phyloP scores from a whole-genome alignment of 2,888 invertebrate species.

The Ennomos quercinarius region DNA sequence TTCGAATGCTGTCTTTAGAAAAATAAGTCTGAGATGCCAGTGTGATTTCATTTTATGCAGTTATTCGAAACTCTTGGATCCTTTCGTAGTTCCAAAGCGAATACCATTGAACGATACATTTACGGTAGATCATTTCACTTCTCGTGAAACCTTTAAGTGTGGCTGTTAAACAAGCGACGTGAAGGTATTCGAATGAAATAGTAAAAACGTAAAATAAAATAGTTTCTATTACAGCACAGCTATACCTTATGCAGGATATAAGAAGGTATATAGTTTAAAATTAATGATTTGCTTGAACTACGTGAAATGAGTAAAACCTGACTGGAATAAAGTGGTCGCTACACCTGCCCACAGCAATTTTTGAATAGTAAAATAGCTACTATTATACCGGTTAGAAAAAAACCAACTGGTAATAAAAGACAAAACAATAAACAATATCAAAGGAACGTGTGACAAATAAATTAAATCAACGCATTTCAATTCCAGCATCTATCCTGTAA shows the following conservation, averaged over 20 bases:
- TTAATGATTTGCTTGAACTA: too few species aligned
- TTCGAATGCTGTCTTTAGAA: slow-evolving; percentile 42
- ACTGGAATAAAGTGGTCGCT: too few species aligned
- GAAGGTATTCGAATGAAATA: background rate
- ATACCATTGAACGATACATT: slow-evolving; percentile 69
- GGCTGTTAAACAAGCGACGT: slow-evolving; percentile 50
- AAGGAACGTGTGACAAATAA: slow-evolving; percentile 26
- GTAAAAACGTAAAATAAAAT: background rate
- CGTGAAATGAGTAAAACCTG: too few species aligned
- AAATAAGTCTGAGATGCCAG: slow-evolving; percentile 52
- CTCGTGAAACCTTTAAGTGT: slow-evolving; percentile 56
- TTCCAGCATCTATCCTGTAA: slow-evolving; percentile 32
- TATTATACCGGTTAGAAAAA: background rate
- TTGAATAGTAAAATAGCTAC: too few species aligned
- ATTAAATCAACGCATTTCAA: slow-evolving; percentile 30
- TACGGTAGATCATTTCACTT: slow-evolving; percentile 73
- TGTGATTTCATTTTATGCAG: slow-evolving; percentile 58
- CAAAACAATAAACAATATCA: slow-evolving; percentile 24
- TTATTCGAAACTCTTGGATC: slow-evolving; percentile 57
- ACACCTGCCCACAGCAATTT: too few species aligned
- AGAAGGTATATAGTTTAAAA: too few species aligned
- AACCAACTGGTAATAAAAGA: slow-evolving; percentile 1
- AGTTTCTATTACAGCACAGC: background rate
- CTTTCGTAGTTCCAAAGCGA: slow-evolving; percentile 66
- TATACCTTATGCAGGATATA: background rate